These are phyloP conservation scores for Chloebia gouldiae DNA, from an alignment of 2,113 vertebrate genomes.

Conservation along the genomic window DNA sequence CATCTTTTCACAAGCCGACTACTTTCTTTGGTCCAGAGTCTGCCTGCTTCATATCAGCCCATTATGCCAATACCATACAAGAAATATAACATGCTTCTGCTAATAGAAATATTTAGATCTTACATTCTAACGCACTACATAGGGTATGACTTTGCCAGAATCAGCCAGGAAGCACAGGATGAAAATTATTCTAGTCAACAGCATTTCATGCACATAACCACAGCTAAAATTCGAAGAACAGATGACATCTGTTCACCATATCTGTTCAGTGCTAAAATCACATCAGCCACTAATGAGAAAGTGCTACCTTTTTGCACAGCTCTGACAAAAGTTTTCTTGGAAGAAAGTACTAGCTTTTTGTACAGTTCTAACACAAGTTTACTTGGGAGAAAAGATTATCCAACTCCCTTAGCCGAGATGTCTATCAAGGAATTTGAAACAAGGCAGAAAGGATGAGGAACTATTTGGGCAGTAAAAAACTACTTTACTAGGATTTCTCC, in stretches of 20 bases:
- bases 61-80: not conserved
- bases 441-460: not conserved
- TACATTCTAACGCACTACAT: not conserved
- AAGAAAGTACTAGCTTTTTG: not conserved
- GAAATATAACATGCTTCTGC: constrained; percentile 34
- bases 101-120: constrained; percentile 30
- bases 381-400: not conserved
- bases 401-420: not conserved
- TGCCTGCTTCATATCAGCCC: not conserved
- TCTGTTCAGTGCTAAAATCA: constrained; percentile 16
- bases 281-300: not conserved
- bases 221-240: not conserved
- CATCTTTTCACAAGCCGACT: constrained; percentile 27
- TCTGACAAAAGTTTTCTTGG: not conserved
- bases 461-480: not conserved
- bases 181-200: constrained; percentile 27
- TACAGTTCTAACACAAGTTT: too few relatives aligned
- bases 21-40: not conserved
- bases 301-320: not conserved
- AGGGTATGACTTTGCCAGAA: not conserved
- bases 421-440: not conserved
- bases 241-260: constrained; percentile 1
- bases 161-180: not conserved
- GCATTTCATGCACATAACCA: constrained; percentile 4
- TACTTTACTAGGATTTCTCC: constrained; percentile 3